phyloP scores from a whole-genome alignment of 2,797 vertebrate genomes.

The Vultur gryphus region DNA sequence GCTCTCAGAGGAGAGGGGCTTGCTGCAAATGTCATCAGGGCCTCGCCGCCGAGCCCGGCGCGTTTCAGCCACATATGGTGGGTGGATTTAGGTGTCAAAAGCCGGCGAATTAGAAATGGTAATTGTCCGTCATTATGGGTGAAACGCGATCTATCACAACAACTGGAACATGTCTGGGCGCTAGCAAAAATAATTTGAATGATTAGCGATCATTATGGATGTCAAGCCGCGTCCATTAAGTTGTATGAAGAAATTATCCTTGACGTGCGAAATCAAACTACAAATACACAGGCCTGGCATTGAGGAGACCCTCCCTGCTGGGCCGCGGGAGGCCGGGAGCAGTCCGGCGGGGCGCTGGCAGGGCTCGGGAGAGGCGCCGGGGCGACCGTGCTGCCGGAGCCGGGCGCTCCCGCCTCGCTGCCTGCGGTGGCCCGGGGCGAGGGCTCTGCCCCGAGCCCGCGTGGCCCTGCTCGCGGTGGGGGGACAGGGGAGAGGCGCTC shows the following conservation, averaged over 20 bases:
- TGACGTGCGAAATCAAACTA: slow-evolving; percentile 78
- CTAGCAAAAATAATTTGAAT: slow-evolving; percentile 82
- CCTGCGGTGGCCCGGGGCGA: neutral
- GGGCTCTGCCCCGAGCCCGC: neutral
- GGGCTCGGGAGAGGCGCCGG: neutral
- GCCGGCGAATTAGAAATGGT: slow-evolving; percentile 80
- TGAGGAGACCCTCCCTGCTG: slow-evolving; percentile 33
- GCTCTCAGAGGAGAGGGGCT: neutral
- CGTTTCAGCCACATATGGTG: slow-evolving; percentile 76
- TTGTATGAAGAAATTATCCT: slow-evolving; percentile 82
- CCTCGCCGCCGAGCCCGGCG: neutral
- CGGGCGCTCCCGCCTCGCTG: neutral
- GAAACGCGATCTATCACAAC: slow-evolving; percentile 87
- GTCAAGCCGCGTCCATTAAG: slow-evolving; percentile 81
- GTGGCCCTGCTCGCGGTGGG: neutral
- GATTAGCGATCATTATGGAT: slow-evolving; percentile 85
- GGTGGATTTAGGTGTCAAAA: slow-evolving; percentile 82
- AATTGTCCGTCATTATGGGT: slow-evolving; percentile 86
- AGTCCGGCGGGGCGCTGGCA: neutral
- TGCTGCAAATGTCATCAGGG: neutral
- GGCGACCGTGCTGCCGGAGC: neutral
- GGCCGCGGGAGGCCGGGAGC: neutral
- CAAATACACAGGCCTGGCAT: slow-evolving; percentile 78
- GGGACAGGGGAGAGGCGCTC: neutral
- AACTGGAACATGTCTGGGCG: slow-evolving; percentile 83